Percentiles rank a stretch among this genome's conserved stretches.
These are phyloP conservation scores for Gasteruption jaculator DNA, from an alignment of 2,888 invertebrate species.

Conservation along the genomic window DNA sequence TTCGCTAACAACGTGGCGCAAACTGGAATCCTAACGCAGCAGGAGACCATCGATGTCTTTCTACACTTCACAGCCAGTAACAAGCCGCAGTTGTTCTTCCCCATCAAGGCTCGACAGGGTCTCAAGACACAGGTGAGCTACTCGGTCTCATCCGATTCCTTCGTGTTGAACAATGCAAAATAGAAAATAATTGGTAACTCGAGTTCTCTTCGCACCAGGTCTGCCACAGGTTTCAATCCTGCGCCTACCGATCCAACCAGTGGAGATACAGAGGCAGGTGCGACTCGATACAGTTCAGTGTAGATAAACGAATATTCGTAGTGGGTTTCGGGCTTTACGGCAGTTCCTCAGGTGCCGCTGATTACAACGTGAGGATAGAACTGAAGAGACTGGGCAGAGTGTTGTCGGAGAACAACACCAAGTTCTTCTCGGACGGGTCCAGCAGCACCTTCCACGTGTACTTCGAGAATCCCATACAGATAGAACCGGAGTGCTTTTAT, in stretches of 20 bases:
- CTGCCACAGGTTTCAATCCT: constrained; percentile 93
- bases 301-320: constrained; percentile 91
- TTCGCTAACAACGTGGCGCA: constrained; percentile 95
- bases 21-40: constrained; percentile 83
- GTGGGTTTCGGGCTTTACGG: constrained; percentile 95
- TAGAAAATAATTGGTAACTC: neutral
- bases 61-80: constrained; percentile 87
- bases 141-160: constrained; percentile 1
- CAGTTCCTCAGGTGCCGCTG: constrained; percentile 92
- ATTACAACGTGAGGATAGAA: constrained; percentile 92
- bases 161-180: neutral
- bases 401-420: constrained; percentile 86
- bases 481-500: constrained; percentile 91
- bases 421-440: constrained; percentile 94
- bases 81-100: constrained; percentile 80
- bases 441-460: constrained; percentile 93
- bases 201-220: constrained; percentile 57
- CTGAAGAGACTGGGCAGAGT: constrained; percentile 84
- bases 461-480: constrained; percentile 78
- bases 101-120: constrained; percentile 78
- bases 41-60: constrained; percentile 94
- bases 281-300: constrained; percentile 95
- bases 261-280: constrained; percentile 96
- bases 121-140: constrained; percentile 75
- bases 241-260: constrained; percentile 94